Percentiles rank a stretch among this genome's conserved stretches.
These are phyloP conservation scores for Dasyprocta punctata DNA, from an alignment of 2,113 vertebrate genomes.

Conservation along the genomic window DNA sequence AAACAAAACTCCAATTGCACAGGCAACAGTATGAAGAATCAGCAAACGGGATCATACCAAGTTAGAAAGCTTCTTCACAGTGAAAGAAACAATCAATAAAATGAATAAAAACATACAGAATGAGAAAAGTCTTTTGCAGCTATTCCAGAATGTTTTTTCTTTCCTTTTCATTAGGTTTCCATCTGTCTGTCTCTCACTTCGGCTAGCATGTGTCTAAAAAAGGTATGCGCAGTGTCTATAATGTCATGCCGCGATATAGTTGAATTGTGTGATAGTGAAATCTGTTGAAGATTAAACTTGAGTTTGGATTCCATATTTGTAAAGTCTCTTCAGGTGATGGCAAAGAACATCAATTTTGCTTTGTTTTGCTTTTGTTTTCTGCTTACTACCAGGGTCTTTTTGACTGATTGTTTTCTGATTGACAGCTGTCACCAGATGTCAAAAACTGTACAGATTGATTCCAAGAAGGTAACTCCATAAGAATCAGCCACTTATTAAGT, in stretches of 20 bases:
- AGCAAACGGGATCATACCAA: neutral
- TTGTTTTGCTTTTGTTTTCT: neutral
- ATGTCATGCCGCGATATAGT: neutral
- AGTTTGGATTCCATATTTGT: neutral
- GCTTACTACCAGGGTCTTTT: neutral
- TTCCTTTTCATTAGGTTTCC: neutral
- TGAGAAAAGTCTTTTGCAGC: neutral
- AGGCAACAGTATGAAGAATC: neutral
- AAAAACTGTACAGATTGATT: neutral
- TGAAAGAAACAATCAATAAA: neutral
- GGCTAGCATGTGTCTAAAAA: neutral
- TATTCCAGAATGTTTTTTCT: neutral
- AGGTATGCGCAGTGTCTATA: neutral
- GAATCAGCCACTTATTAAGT: neutral
- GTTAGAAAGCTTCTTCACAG: neutral
- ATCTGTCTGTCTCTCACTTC: neutral
- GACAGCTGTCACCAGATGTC: neutral
- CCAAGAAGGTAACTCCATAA: neutral
- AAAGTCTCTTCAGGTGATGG: neutral
- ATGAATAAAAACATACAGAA: neutral
- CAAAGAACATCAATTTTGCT: neutral
- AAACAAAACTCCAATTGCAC: neutral
- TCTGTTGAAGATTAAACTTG: neutral
- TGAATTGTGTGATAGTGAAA: constrained; percentile 14
- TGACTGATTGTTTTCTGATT: constrained; percentile 3